A percentile compares a stretch with the other conserved stretches of the same genome.
Evolutionary conservation across 2,113 vertebrate genomes (phyloP).

Genomic region (human (Homo sapiens)): GRCh38 chr18:9248501-9249000

Average conservation of each 20-base stretch:
- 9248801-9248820: not conserved
- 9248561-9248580: not conserved
- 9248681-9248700: not conserved
- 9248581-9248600: not conserved
- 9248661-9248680: not conserved
- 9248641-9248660: not conserved
- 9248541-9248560: not conserved
- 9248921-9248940: not conserved
- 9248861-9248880: not conserved
- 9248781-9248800: not conserved
- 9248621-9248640: not conserved
- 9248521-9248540: not conserved
- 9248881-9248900: not conserved
- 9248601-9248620: not conserved
- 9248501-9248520: not conserved
- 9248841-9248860: not conserved
- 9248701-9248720: not conserved
- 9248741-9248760: not conserved
- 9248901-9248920: not conserved
- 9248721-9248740: not conserved
- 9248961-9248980: not conserved
- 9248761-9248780: not conserved
- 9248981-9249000: not conserved
- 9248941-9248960: not conserved
- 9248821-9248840: not conserved